Evolutionary conservation across 2,888 invertebrate species (phyloP).

Genomic region (Sarcophaga caerulescens): DNA sequence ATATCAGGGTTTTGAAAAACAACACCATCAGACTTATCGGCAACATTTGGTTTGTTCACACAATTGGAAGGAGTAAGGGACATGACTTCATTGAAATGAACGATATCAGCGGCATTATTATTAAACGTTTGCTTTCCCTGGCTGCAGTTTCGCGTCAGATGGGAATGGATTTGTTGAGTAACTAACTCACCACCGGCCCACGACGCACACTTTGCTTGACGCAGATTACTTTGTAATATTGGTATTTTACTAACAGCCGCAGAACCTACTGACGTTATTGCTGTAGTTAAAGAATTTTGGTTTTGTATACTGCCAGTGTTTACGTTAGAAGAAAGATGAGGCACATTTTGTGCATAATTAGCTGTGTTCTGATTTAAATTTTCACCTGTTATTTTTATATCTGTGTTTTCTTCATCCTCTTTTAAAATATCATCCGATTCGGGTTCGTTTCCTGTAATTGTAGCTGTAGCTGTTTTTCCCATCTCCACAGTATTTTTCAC

Average conservation of each 20-base stretch:
- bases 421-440: not conserved
- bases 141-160: constrained; percentile 43
- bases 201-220: constrained; percentile 87
- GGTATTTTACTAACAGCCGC: constrained; percentile 84
- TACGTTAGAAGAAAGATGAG: constrained; percentile 1
- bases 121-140: constrained; percentile 47
- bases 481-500: not conserved
- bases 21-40: constrained; percentile 71
- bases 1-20: constrained; percentile 78
- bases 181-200: constrained; percentile 84
- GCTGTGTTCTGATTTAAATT: constrained; percentile 39
- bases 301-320: constrained; percentile 35
- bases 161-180: constrained; percentile 34
- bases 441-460: not conserved
- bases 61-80: constrained; percentile 54
- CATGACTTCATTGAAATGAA: constrained; percentile 49
- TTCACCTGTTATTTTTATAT: constrained; percentile 47
- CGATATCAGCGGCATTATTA: constrained; percentile 55
- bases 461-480: not conserved
- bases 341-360: constrained; percentile 32
- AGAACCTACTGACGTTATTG: constrained; percentile 39
- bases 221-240: constrained; percentile 82
- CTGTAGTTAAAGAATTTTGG: constrained; percentile 19
- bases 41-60: constrained; percentile 70
- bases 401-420: constrained; percentile 28